Evolutionary conservation across 2,888 invertebrate genomes (phyloP), one percentile per base, ranked within the genome.

Genomic region (Thereva nobilitata): DNA sequence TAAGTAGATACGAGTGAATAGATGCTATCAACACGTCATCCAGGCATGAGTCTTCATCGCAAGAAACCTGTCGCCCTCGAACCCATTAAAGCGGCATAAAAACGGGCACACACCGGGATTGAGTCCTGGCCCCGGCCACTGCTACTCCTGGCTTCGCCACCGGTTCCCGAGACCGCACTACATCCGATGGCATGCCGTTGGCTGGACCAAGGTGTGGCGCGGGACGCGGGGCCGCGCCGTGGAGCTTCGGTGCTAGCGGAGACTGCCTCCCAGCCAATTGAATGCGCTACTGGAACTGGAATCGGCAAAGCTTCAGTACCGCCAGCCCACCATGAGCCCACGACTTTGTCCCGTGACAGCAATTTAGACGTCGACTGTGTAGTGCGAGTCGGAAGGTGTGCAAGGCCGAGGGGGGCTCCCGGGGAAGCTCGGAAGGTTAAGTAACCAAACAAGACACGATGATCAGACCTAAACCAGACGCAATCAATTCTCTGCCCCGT

Each of bases 391-490:
- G 23, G 50, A 9, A 42, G 12, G 7, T 8, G 34, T 34, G 12
- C 34, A 50, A 34, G 3, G 12, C 35, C 5, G 7, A 10, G 50
- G 50, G 50, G 34, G 35, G 5, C 10, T 4, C 3, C n/a, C 12
- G 38, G 8, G 8, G 53, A 5, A 35, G 38, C 23, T 35, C 7
- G 7, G 12, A 50, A 50, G 50, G 23, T 10, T 41, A 41, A 59
- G 59, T 59, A 59, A 59, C 35, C 59, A 56, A 12, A 56, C 56
- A 44, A 42, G 56, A 56, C 35, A 34, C 56, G 54, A 49, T 63
- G 23, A 23, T 23, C 64, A 64, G 55, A 67, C 67, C 64, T 40
- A 45, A 67, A 55, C 67, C 67, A 67, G 63, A 63, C 67, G 55
- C 67, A 67, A 54, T 63, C 63, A 67, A 55, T 55, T 63, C 56